phyloP scores from a whole-genome alignment of 2,113 vertebrate genomes.

The Psophia crepitans region DNA sequence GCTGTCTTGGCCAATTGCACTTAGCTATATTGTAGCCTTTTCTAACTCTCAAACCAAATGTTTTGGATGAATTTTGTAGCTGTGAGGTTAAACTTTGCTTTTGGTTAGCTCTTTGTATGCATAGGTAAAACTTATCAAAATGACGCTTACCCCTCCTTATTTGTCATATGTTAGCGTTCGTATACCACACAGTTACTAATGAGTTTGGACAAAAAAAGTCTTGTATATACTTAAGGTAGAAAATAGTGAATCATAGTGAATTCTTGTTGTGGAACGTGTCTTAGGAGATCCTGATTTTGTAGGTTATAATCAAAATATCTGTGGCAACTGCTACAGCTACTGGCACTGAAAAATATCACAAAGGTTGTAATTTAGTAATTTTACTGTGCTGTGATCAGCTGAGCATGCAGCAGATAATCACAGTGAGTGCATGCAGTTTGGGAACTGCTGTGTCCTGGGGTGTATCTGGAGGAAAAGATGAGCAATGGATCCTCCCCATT shows the following conservation, averaged over 20 bases:
- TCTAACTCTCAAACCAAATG: background rate
- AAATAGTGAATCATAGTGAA: background rate
- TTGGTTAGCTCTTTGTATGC: background rate
- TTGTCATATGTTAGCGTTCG: background rate
- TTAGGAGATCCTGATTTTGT: background rate
- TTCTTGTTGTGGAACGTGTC: background rate
- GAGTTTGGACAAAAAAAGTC: background rate
- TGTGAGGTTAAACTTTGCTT: background rate
- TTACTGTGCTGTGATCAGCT: background rate
- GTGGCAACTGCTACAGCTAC: background rate
- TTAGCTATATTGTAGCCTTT: background rate
- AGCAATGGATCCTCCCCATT: background rate
- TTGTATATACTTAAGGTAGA: background rate
- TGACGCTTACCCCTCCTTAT: background rate
- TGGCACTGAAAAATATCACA: background rate
- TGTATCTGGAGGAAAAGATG: background rate
- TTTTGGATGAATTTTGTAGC: background rate
- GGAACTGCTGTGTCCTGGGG: background rate
- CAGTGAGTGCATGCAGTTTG: background rate
- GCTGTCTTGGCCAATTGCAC: background rate
- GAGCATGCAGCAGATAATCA: background rate
- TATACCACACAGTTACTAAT: background rate
- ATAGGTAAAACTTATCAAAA: background rate
- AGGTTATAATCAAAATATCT: conserved; percentile 38
- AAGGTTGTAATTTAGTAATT: conserved; percentile 17